These are phyloP conservation scores for Halocaridina rubra DNA, from an alignment of 2,888 invertebrate genomes.

Conservation along the genomic window DNA sequence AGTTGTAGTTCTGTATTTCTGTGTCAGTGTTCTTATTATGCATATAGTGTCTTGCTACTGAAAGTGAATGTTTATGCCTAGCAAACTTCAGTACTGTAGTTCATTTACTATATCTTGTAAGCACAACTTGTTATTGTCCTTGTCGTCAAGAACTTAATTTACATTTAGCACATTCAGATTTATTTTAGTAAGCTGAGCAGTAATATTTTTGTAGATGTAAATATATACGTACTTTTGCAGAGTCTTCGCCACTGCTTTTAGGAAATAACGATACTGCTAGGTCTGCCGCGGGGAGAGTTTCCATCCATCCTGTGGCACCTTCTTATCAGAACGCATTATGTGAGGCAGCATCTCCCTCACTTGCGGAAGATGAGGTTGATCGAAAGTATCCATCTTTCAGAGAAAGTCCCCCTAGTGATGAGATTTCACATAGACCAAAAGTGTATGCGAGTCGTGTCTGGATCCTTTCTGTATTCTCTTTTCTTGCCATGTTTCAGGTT, in stretches of 20 bases:
- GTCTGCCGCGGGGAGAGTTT: not conserved
- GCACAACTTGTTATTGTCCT: no score
- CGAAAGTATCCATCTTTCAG: not conserved
- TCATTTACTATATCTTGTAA: no score
- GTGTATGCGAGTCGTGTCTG: slow-evolving; percentile 39
- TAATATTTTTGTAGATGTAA: no score
- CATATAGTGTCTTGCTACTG: no score
- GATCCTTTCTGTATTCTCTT: slow-evolving; percentile 34
- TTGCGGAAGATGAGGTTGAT: not conserved
- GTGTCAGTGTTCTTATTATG: no score
- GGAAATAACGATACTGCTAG: not conserved
- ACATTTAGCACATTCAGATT: no score
- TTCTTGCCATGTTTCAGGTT: slow-evolving; percentile 42
- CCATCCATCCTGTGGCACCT: not conserved
- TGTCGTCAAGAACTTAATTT: no score
- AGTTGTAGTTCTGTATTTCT: no score
- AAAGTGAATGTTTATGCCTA: no score
- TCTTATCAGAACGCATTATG: not conserved
- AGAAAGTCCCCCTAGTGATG: not conserved
- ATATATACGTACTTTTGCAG: no score
- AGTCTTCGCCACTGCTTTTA: not conserved
- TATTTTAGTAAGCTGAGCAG: no score
- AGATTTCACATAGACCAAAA: not conserved
- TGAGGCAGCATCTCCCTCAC: not conserved
- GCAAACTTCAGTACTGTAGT: no score